A percentile compares a stretch with the other conserved stretches of the same genome.
Evolutionary conservation across 2,888 invertebrate genomes (phyloP).

Genomic region (Diarsia dahlii): DNA sequence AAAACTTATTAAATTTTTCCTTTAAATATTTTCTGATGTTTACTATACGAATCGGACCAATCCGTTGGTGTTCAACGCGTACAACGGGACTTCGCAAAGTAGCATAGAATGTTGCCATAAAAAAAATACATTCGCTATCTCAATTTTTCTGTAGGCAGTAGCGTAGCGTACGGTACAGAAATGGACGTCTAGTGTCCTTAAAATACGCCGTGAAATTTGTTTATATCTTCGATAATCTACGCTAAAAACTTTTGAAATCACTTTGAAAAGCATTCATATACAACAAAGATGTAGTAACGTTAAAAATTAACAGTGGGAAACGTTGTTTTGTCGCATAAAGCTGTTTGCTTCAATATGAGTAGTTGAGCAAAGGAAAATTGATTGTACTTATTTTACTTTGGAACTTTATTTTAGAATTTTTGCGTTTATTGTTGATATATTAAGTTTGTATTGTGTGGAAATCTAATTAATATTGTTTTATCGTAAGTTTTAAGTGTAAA

Average conservation of each 20-base stretch:
- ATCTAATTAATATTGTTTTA: constrained; percentile 66
- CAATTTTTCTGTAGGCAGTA: constrained; percentile 87
- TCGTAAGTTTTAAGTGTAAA: constrained; percentile 68
- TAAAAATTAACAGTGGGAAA: constrained; percentile 79
- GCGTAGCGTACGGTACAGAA: constrained; percentile 86
- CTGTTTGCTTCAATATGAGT: constrained; percentile 73
- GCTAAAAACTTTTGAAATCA: constrained; percentile 88
- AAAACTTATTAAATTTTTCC: not conserved
- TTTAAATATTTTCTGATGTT: accelerated
- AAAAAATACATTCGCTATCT: constrained; percentile 82
- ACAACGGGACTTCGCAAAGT: constrained; percentile 63
- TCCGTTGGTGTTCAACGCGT: constrained; percentile 43
- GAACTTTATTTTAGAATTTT: constrained; percentile 67
- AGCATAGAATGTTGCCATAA: constrained; percentile 81
- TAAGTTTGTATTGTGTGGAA: constrained; percentile 70
- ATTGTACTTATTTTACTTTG: constrained; percentile 52
- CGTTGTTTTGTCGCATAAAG: constrained; percentile 80
- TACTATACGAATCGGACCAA: constrained; percentile 60
- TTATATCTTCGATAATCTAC: constrained; percentile 89
- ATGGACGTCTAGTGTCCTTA: constrained; percentile 87
- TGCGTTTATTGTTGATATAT: constrained; percentile 68
- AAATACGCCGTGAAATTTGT: constrained; percentile 86
- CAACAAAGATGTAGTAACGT: constrained; percentile 85
- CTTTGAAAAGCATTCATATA: constrained; percentile 83
- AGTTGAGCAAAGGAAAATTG: constrained; percentile 65